Conservation (phyloP, 1,140 invertebrate species). For the Orius insidiosus region DNA sequence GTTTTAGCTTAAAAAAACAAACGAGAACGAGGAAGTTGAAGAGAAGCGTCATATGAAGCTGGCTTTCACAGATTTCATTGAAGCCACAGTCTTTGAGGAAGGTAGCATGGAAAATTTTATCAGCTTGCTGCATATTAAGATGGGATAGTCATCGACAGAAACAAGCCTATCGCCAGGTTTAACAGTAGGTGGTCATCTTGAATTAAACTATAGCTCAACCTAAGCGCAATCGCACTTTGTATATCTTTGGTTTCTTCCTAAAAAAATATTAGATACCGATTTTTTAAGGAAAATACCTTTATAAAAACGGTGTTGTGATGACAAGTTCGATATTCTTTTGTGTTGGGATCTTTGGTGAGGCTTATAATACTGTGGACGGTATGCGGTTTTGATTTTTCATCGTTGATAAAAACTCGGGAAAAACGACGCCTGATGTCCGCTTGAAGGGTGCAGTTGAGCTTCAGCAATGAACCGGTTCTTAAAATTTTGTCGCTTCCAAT, state of each 20-base stretch:
- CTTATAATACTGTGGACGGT: slow-evolving; percentile 25
- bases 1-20: slow-evolving; percentile 2
- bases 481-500: slow-evolving; percentile 1
- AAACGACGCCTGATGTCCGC: slow-evolving; percentile 71
- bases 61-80: slow-evolving; percentile 77
- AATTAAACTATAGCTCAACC: slow-evolving; percentile 63
- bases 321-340: slow-evolving; percentile 26
- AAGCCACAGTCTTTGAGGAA: slow-evolving; percentile 87
- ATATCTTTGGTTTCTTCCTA: slow-evolving; percentile 71
- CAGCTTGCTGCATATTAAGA: slow-evolving; percentile 76
- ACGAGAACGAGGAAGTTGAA: slow-evolving; percentile 34
- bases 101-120: slow-evolving; percentile 60
- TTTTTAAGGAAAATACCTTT: too few relatives aligned
- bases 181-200: slow-evolving; percentile 41
- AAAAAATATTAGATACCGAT: too few relatives aligned
- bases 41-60: slow-evolving; percentile 44
- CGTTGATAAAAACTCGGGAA: slow-evolving; percentile 33
- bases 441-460: slow-evolving; percentile 58
- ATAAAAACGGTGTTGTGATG: slow-evolving; percentile 60
- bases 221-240: slow-evolving; percentile 68
- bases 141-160: slow-evolving; percentile 63
- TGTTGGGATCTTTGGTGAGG: slow-evolving; percentile 14
- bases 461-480: slow-evolving; percentile 24
- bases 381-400: slow-evolving; percentile 21
- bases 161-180: slow-evolving; percentile 37